Base-by-base conservation (phyloP, 2,113 vertebrate species). In the Phylloscopus trochilus region DNA sequence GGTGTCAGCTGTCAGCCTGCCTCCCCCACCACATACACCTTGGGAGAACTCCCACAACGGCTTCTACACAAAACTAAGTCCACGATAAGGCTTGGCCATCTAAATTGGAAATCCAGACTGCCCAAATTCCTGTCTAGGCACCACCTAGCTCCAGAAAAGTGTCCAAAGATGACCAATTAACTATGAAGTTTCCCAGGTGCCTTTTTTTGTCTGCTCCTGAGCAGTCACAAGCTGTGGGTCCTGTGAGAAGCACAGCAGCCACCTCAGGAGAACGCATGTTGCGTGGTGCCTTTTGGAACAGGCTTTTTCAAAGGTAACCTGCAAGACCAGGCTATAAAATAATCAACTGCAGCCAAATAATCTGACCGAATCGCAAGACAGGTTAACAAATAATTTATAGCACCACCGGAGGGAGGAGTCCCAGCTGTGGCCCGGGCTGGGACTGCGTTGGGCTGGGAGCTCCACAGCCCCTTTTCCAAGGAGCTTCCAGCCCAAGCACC, bases 391-490 rank as follows among this genome's bases (percentile, higher is more conserved):
- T 31, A 17, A 72, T 23, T 39, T 39, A 14, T 22, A 18, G 46
- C 13, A 23, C 13, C 13, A 5, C 4, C 2, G 22, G 33, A 35
- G 10, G 10, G 3, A 30, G 76, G 44, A 74, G 55, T 33, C 35
- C 12, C 44, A 5, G 31, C 22, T 2, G 0, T 0, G 5, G n/a
- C 28, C 55, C 1, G 5, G 64, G 59, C 37, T 2, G 16, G 62
- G 39, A 22, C 15, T 8, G 52, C 1, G 0, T 11, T 35, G 17
- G 0, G 4, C 44, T 0, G 27, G 4, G 56, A 78, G 52, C 1
- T 18, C 47, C 28, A 3, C 68, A 67, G 59, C 22, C 44, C 21
- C 49, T 59, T 35, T 30, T 26, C 31, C 37, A 24, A 64, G 53
- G 78, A 80, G 51, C 53, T 75, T 26, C 1, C 35, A 90, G 79